Evolutionary conservation across 2,888 invertebrate genomes (phyloP), one percentile per base, ranked within the genome.

Genomic region (Crematogaster levior): DNA sequence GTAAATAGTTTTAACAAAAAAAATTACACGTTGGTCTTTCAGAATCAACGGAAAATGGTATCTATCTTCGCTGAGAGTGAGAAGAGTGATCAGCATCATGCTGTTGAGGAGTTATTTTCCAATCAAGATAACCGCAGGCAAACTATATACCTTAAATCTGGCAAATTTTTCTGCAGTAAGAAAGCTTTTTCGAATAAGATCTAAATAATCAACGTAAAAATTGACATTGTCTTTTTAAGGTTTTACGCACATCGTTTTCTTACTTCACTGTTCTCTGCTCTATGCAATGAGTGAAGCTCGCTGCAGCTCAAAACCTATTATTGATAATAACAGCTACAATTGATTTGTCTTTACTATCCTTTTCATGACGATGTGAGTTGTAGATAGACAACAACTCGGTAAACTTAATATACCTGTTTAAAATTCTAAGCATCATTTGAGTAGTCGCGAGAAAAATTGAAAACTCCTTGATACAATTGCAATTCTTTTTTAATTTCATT

Each of bases 121-220:
- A 1, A 82, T 91, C 37, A 84, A 85, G 66, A 83, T 92, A 75
- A 92, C 92, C 0, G 92, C 92, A 0, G 89, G 88, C 5, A 89
- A 86, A 34, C 58, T 92, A 24, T 92, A 88, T 65, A 70, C 82
- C 10, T 66, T 92, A 15, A 90, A 92, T 58, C 75, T 92, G 77
- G 70, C 90, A 74, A 91, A 90, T 46, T 92, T 91, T 37, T 83
- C 85, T n/a, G 34, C 89, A 83, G 92, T 92, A 87, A 92, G 91
- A 60, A 18, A 72, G 21, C 66, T 48, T 79, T 18, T 24, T 63
- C 1, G 5, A 53, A 48, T 21, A 10, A 48, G 6, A 37, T 70
- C 24, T 27, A 12, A 34, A 12, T 46, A 15, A 6, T 1, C 10
- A n/a, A n/a, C n/a, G 3, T 15, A n/a, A 24, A 24, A 1, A 10